phyloP scores from a whole-genome alignment of 2,888 invertebrate genomes.

The Cheilosia soror region DNA sequence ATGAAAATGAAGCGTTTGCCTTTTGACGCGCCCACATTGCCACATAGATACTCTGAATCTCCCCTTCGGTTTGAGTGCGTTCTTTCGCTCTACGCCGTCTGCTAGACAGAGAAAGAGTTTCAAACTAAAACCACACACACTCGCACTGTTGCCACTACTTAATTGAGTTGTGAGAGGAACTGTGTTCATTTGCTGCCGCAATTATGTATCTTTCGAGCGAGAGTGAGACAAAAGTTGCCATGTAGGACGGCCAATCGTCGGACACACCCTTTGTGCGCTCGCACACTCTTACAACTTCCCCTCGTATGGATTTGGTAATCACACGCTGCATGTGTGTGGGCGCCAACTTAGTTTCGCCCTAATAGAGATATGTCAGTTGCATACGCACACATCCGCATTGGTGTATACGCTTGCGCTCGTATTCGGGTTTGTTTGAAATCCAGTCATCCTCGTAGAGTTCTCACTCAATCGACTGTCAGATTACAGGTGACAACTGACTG shows the following conservation, averaged over 20 bases:
- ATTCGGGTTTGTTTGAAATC: constrained; percentile 54
- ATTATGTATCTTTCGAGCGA: not conserved
- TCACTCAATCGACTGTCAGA: constrained; percentile 82
- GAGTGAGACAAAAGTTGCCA: constrained; percentile 33
- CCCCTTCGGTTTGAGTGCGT: constrained; percentile 33
- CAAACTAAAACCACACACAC: constrained; percentile 20
- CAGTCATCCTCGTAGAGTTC: constrained; percentile 78
- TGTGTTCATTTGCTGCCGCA: constrained; percentile 57
- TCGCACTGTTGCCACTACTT: constrained; percentile 44
- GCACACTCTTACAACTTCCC: not conserved
- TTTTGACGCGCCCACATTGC: constrained; percentile 71
- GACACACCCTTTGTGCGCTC: constrained; percentile 16
- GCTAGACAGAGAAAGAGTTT: not conserved
- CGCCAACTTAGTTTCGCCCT: constrained; percentile 46
- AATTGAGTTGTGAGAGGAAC: constrained; percentile 74
- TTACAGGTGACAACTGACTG: constrained; percentile 84
- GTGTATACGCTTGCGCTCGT: constrained; percentile 69
- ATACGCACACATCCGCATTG: constrained; percentile 43
- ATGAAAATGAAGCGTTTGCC: constrained; percentile 75
- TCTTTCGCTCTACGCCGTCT: not conserved
- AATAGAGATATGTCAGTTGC: constrained; percentile 73
- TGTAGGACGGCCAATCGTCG: constrained; percentile 1
- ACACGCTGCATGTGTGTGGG: constrained; percentile 16
- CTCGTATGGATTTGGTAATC: constrained; percentile 61
- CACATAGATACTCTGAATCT: constrained; percentile 30